These are phyloP conservation scores for Catharus fuscescens DNA, from an alignment of 2,113 vertebrate genomes.

Conservation along the genomic window DNA sequence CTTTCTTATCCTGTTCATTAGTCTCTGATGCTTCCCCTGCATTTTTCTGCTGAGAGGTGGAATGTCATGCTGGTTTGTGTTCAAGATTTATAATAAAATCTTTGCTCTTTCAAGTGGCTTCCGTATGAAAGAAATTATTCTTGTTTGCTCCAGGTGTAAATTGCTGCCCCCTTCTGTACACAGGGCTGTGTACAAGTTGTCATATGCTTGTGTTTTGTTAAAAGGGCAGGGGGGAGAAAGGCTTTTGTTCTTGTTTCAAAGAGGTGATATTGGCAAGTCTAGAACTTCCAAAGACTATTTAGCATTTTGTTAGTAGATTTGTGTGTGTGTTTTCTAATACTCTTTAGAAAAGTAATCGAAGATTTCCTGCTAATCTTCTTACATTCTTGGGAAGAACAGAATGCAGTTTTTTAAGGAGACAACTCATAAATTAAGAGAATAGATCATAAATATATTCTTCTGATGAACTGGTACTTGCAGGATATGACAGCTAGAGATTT, in stretches of 20 bases:
- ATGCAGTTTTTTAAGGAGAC: neutral
- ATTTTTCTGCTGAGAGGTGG: neutral
- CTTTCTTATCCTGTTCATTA: neutral
- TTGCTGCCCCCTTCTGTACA: constrained; percentile 33
- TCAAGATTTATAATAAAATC: neutral
- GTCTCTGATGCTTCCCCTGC: neutral
- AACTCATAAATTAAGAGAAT: neutral
- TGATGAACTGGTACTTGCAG: constrained; percentile 66
- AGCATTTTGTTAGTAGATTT: neutral
- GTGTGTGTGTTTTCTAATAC: neutral
- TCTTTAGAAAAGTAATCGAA: neutral
- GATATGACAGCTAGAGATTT: constrained; percentile 96
- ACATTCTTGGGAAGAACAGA: neutral
- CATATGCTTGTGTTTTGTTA: neutral
- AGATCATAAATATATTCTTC: neutral
- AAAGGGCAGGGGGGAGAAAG: accelerated
- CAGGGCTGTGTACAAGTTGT: neutral
- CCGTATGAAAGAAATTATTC: neutral
- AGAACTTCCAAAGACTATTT: neutral
- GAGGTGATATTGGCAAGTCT: neutral
- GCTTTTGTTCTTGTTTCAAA: neutral
- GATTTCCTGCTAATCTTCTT: neutral
- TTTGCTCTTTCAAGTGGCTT: neutral
- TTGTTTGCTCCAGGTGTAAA: constrained; percentile 5
- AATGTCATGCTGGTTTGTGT: neutral